phyloP scores from a whole-genome alignment of 2,113 vertebrate genomes.

The Amphilophus citrinellus region DNA sequence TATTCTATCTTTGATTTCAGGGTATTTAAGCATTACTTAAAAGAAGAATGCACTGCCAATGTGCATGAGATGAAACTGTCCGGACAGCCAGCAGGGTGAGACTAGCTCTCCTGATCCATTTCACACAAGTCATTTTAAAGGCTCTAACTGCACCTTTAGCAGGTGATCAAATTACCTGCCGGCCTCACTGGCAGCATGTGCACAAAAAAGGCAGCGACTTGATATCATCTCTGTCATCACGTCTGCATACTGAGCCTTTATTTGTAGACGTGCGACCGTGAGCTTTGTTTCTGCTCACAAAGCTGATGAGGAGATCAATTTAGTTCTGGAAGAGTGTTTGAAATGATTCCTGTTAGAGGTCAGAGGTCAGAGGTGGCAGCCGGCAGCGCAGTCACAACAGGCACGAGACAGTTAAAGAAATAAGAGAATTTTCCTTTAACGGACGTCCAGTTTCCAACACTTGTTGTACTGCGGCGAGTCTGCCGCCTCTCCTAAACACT shows the following conservation, averaged over 20 bases:
- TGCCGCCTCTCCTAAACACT: background rate
- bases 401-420: background rate
- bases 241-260: background rate
- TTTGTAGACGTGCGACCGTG: too few relatives aligned
- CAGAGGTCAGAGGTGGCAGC: too few relatives aligned
- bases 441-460: background rate
- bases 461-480: background rate
- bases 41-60: too few relatives aligned
- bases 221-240: background rate
- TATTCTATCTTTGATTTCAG: too few relatives aligned
- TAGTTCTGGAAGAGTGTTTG: background rate
- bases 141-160: background rate
- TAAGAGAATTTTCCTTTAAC: background rate
- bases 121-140: background rate
- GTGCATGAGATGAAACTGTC: too few relatives aligned
- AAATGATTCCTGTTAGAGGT: background rate
- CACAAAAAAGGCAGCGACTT: too few relatives aligned
- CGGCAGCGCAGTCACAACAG: background rate
- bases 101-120: too few relatives aligned
- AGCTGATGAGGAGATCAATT: background rate
- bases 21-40: too few relatives aligned
- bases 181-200: background rate
- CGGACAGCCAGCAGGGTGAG: too few relatives aligned
- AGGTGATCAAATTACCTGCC: too few relatives aligned
- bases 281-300: too few relatives aligned